Conservation (phyloP, 23 tunicate species). For the Trididemnum clinides region DNA sequence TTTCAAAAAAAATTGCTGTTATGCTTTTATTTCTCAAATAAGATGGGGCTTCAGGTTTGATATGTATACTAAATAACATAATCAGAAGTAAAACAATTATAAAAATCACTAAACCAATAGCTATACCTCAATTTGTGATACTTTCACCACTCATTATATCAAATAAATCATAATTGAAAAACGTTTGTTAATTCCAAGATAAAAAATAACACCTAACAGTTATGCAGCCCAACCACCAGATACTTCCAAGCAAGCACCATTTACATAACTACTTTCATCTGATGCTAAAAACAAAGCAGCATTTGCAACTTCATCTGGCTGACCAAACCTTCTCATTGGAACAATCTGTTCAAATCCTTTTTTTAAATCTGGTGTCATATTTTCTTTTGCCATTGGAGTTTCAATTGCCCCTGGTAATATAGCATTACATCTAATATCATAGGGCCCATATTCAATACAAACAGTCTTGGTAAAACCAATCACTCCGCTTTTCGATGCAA, state of each 20-base stretch:
- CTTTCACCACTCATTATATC: too few relatives aligned
- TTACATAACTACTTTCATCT: conserved; percentile 76
- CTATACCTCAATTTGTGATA: too few relatives aligned
- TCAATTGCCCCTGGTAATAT: conserved; percentile 54
- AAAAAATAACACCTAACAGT: neutral
- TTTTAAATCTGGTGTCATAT: too few relatives aligned
- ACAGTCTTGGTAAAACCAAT: conserved; percentile 72
- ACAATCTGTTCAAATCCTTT: neutral
- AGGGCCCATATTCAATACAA: conserved; percentile 56
- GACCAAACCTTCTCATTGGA: conserved; percentile 53
- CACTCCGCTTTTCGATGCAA: conserved; percentile 75
- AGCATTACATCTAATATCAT: conserved; percentile 68
- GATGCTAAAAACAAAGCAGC: conserved; percentile 74
- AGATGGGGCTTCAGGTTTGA: too few relatives aligned
- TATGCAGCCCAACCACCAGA: conserved; percentile 36
- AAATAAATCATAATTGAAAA: too few relatives aligned
- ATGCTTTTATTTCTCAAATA: too few relatives aligned
- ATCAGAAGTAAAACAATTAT: too few relatives aligned
- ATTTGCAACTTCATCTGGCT: conserved; percentile 77
- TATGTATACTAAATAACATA: too few relatives aligned
- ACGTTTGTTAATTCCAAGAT: neutral
- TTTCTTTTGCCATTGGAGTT: conserved; percentile 56
- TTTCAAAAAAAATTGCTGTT: too few relatives aligned
- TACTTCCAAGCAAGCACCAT: conserved; percentile 75
- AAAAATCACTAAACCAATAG: too few relatives aligned